These are phyloP conservation scores for Steromphala cineraria DNA, from an alignment of 2,888 invertebrate genomes.

Conservation along the genomic window DNA sequence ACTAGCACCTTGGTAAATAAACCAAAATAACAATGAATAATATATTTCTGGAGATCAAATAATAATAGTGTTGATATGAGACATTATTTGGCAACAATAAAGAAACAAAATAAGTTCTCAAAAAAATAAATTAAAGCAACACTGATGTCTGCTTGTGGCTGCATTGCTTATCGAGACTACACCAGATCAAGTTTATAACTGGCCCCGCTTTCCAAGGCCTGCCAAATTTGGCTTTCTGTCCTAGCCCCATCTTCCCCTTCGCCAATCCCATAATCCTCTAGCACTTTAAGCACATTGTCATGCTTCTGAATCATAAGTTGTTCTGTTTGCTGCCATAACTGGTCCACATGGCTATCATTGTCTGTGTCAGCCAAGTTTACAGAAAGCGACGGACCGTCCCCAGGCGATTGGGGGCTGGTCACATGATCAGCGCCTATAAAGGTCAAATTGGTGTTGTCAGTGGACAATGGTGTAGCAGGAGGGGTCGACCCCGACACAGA, in stretches of 20 bases:
- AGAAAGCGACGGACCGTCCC: background rate
- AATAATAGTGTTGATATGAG: too few species aligned
- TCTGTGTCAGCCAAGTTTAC: background rate
- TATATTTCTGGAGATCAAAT: too few species aligned
- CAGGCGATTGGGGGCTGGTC: background rate
- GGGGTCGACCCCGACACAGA: background rate
- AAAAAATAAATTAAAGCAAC: too few species aligned
- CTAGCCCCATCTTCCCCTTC: slow-evolving; percentile 60
- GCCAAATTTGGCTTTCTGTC: slow-evolving; percentile 65
- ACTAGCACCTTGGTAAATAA: too few species aligned
- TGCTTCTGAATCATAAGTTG: slow-evolving; percentile 51
- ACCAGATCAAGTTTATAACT: slow-evolving; percentile 60
- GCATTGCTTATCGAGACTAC: slow-evolving; percentile 17
- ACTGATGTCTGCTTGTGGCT: background rate
- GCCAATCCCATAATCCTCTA: slow-evolving; percentile 62
- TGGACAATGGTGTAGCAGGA: background rate
- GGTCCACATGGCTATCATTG: slow-evolving; percentile 28
- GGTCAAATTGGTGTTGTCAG: slow-evolving; percentile 7
- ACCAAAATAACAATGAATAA: too few species aligned
- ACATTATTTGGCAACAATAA: too few species aligned
- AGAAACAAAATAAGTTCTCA: too few species aligned
- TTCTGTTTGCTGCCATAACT: slow-evolving; percentile 60
- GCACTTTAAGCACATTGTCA: slow-evolving; percentile 43
- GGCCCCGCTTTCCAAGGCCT: slow-evolving; percentile 60
- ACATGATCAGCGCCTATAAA: background rate